phyloP scores from a whole-genome alignment of 2,797 vertebrate species.

The Tolypeutes matacus region DNA sequence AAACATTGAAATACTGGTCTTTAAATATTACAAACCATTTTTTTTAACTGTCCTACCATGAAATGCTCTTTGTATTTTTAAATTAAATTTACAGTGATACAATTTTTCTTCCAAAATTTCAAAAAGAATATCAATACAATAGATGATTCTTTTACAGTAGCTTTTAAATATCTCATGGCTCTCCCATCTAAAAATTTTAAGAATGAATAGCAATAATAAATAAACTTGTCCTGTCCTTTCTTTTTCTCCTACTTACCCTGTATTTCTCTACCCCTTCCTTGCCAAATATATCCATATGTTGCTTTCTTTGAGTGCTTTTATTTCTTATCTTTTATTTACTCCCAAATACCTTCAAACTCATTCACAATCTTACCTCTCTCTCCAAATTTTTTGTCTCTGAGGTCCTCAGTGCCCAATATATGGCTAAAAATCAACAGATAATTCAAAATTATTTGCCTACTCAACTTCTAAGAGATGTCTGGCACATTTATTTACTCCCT shows the following conservation, averaged over 20 bases:
- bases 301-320: accelerated
- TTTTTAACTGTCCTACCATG: neutral
- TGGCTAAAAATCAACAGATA: slow-evolving; percentile 1
- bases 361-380: neutral
- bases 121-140: too few relatives aligned
- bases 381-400: neutral
- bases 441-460: neutral
- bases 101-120: neutral
- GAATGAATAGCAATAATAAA: too few relatives aligned
- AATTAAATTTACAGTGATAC: neutral
- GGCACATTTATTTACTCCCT: neutral
- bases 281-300: neutral
- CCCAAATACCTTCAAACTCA: neutral
- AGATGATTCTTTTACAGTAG: too few relatives aligned
- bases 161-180: too few relatives aligned
- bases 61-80: neutral
- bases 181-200: too few relatives aligned
- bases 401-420: neutral
- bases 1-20: neutral
- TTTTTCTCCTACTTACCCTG: neutral
- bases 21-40: neutral
- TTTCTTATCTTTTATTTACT: neutral
- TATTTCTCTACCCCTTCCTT: neutral
- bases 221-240: too few relatives aligned
- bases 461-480: neutral